Conservation (phyloP, 2,888 invertebrate genomes). For the Galerucella calmariensis region DNA sequence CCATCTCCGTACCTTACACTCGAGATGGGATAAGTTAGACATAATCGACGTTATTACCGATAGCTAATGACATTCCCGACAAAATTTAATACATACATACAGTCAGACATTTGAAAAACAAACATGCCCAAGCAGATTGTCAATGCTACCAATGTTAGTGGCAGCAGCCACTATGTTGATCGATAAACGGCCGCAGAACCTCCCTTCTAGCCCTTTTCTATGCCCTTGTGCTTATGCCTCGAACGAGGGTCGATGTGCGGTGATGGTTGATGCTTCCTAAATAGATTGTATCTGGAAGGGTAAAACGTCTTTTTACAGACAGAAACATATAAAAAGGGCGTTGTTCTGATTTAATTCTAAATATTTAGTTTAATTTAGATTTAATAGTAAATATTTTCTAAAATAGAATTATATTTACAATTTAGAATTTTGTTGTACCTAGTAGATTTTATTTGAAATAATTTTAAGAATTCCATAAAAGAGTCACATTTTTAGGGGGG, state of each 20-base stretch:
- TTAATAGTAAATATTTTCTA: too few species aligned
- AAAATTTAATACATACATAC: not conserved
- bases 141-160: slow-evolving; percentile 9
- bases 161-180: slow-evolving; percentile 25
- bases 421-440: too few species aligned
- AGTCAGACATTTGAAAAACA: not conserved
- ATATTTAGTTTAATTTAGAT: too few species aligned
- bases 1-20: too few species aligned
- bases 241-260: slow-evolving; percentile 20
- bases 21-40: too few species aligned
- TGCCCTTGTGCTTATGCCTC: slow-evolving; percentile 1
- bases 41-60: too few species aligned
- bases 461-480: too few species aligned
- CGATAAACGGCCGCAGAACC: slow-evolving; percentile 32
- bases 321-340: slow-evolving; percentile 2
- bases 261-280: slow-evolving; percentile 16
- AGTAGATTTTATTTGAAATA: too few species aligned
- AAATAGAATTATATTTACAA: too few species aligned
- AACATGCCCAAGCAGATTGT: slow-evolving; percentile 6
- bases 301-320: not conserved
- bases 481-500: too few species aligned
- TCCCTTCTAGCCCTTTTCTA: slow-evolving; percentile 17
- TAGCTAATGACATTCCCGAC: not conserved
- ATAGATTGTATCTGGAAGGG: not conserved
- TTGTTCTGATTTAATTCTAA: not conserved